Base-by-base conservation (phyloP, 1,140 invertebrate species). In the Hypsibius dujardini region DNA sequence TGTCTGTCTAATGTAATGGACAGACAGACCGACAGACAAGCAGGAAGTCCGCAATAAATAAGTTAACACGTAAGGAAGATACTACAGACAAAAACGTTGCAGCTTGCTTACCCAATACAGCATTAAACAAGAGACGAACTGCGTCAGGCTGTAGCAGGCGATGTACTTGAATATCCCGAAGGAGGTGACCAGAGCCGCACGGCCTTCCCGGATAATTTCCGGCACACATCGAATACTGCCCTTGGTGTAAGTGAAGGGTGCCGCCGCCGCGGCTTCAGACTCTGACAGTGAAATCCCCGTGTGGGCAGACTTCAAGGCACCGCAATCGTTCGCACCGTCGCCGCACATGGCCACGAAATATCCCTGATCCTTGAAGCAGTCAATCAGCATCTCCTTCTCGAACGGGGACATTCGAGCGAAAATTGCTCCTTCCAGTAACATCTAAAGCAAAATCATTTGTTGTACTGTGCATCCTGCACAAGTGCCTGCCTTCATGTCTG, bases 161-260 rank as follows among this genome's bases (percentile, higher is more conserved):
- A 96, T 97, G 80, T 94, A 96, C 78, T 98, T 98, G 80, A 98
- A 98, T 62, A 96, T 88, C 1, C 92, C 90, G 81, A 98, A 96
- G 40, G 90, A 93, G 0, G 95, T 98, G 12, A 92, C 87, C 14
- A 99, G 80, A 1, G 95, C 92, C 46, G 90, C 90, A 1, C 95
- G 83, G 1, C 95, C 95, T 82, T 98, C 92, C 46, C 86, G 83
- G 69, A 74, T 76, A 45, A 70, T 67, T 67, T 67, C 62, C 42
- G 90, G 86, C 1, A 98, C 90, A 79, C 93, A 95, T 0, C 86
- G 86, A 73, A 98, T 92, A 77, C 97, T 89, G 0, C 87, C 83
- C 72, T 86, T 83, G 71, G 87, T 86, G 0, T 92, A 93, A 0
- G 95, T 98, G 78, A 99, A 98, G 2, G 95, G 95, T 59, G 92